Conservation (phyloP, 2,888 invertebrate species). For the Apamea anceps region DNA sequence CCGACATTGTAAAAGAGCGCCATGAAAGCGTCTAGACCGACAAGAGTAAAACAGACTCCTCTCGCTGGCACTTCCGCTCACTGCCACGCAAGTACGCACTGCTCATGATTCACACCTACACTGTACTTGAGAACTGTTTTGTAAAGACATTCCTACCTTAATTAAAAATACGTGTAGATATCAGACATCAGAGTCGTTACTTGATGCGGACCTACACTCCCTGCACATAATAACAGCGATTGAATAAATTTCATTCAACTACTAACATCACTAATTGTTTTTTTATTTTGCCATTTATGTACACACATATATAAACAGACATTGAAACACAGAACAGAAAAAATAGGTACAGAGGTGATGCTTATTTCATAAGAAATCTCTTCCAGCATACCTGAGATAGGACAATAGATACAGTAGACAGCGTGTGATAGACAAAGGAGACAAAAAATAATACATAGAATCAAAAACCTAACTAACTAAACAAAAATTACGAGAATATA, state of each 20-base stretch:
- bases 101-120: slow-evolving; percentile 27
- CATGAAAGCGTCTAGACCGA: slow-evolving; percentile 50
- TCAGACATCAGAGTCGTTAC: not conserved
- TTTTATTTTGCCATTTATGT: too few relatives aligned
- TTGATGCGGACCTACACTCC: not conserved
- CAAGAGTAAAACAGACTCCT: slow-evolving; percentile 34
- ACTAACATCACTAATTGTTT: not conserved
- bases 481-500: too few relatives aligned
- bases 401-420: too few relatives aligned
- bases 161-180: not conserved
- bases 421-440: too few relatives aligned
- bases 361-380: too few relatives aligned
- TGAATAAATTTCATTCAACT: not conserved
- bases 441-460: too few relatives aligned
- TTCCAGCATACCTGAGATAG: too few relatives aligned
- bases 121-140: slow-evolving; percentile 12
- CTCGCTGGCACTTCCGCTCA: slow-evolving; percentile 35
- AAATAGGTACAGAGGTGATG: too few relatives aligned
- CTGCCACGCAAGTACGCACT: slow-evolving; percentile 16
- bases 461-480: too few relatives aligned
- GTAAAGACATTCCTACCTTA: not conserved
- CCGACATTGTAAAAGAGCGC: slow-evolving; percentile 22
- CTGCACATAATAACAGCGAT: not conserved
- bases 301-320: too few relatives aligned
- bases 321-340: too few relatives aligned